Conservation (phyloP, 2,113 vertebrate genomes). For the Zapus hudsonius region DNA sequence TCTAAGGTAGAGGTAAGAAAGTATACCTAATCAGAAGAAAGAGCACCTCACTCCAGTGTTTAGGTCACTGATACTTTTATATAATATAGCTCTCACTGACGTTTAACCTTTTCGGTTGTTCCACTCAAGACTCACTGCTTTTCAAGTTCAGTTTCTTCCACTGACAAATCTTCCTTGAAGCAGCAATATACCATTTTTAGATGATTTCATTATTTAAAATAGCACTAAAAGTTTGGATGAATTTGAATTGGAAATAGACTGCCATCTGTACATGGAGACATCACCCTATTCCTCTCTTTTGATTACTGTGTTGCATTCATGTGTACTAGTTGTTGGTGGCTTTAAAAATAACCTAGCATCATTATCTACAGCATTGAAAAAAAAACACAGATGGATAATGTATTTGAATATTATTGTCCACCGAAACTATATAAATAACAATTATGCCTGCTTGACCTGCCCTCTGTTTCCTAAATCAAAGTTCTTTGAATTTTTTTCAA, state of each 20-base stretch:
- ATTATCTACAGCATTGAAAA: slow-evolving; percentile 38
- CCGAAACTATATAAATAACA: slow-evolving; percentile 56
- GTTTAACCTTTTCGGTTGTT: slow-evolving; percentile 52
- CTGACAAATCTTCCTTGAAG: slow-evolving; percentile 43
- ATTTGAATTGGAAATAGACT: slow-evolving; percentile 49
- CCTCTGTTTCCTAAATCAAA: slow-evolving; percentile 42
- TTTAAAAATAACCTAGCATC: slow-evolving; percentile 56
- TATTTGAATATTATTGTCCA: slow-evolving; percentile 26
- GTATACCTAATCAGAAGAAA: slow-evolving; percentile 70
- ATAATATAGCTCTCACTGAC: slow-evolving; percentile 26
- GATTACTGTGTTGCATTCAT: slow-evolving; percentile 47
- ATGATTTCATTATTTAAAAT: slow-evolving; percentile 68
- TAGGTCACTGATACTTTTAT: slow-evolving; percentile 29
- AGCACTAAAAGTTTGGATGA: slow-evolving; percentile 42
- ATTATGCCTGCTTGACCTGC: slow-evolving; percentile 52
- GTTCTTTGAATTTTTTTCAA: slow-evolving; percentile 60
- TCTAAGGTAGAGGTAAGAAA: slow-evolving; percentile 56
- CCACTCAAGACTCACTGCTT: slow-evolving; percentile 40
- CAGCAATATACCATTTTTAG: slow-evolving; percentile 43
- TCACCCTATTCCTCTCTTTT: slow-evolving; percentile 46
- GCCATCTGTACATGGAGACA: not conserved
- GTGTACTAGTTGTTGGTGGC: slow-evolving; percentile 34
- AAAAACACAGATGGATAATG: not conserved
- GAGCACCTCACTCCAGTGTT: slow-evolving; percentile 17
- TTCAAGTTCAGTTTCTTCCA: slow-evolving; percentile 54